Base-by-base conservation (phyloP, 2,113 vertebrate genomes). In the Oplegnathus fasciatus region DNA sequence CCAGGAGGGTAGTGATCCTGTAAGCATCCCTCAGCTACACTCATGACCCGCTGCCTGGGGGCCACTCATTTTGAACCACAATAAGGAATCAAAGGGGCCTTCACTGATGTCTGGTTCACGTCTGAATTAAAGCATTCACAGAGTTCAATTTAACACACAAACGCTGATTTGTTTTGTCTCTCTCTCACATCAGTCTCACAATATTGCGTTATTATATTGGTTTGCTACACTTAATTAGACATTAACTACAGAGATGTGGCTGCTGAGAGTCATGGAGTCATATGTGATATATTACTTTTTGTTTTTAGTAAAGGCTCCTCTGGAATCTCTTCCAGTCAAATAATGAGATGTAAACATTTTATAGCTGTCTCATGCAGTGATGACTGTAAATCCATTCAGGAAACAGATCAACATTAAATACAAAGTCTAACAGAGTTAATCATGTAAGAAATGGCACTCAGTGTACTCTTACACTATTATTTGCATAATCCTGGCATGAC, bases 1-100 rank as follows among this genome's bases (percentile, higher is more conserved):
- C 14, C 1, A 58, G 70, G 81, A 75, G 78, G 83, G 68, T 78
- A 83, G 46, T 86, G 85, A 91, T 82, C 60, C 42, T 34, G 68
- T 37, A 34, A 65, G 7, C 34, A 73, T 52, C 70, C 40, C 52
- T 61, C 67, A 37, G 55, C 66, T 65, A 55, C 64, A 75, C 42
- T 50, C 84, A 18, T 86, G 82, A 91, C 72, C 74, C 4, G 1
- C 15, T 26, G 71, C 75, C 78, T 44, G 2, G 11, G 6, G 67
- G 44, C 3, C 1, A 0, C 24, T 64, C 50, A 40, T 14, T 24
- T 24, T 26, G 15, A 64, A 26, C n/a, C 42, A 42, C 55, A 61
- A 55, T 7, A n/a, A 13, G 34, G 32, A 55, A 55, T 65, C 70
- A 82, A 60, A 72, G 58, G 24, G 28, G 44, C 34, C n/a, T 55